Conservation (phyloP, 2,797 vertebrate genomes). For the Pterois miles region DNA sequence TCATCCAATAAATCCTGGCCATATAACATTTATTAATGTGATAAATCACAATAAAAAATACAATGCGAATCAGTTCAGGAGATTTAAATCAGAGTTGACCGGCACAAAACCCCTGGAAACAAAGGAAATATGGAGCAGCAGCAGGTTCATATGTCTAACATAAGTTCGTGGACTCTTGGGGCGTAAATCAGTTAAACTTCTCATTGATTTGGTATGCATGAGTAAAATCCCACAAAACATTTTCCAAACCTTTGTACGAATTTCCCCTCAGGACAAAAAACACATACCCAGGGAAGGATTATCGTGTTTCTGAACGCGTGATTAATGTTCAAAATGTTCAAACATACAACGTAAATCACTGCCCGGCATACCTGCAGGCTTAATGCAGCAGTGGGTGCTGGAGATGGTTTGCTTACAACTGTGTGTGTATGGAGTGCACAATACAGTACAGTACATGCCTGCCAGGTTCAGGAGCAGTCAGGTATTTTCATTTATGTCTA, state of each 20-base stretch:
- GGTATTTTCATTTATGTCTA: slow-evolving; percentile 35
- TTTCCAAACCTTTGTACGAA: slow-evolving; percentile 28
- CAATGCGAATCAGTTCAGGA: background rate
- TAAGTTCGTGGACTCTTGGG: slow-evolving; percentile 30
- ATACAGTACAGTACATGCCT: slow-evolving; percentile 2
- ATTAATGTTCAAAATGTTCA: slow-evolving; percentile 54
- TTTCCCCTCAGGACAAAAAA: slow-evolving; percentile 25
- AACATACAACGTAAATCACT: slow-evolving; percentile 39
- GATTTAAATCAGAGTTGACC: slow-evolving; percentile 40
- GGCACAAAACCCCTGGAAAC: slow-evolving; percentile 22
- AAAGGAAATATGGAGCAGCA: slow-evolving; percentile 33
- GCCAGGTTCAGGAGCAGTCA: slow-evolving; percentile 7
- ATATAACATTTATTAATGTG: background rate
- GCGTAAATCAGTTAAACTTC: slow-evolving; percentile 49
- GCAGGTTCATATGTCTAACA: slow-evolving; percentile 34
- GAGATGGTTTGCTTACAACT: slow-evolving; percentile 22
- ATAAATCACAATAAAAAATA: slow-evolving; percentile 2
- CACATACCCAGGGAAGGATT: slow-evolving; percentile 33
- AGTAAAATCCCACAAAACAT: slow-evolving; percentile 37
- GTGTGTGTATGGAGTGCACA: slow-evolving; percentile 1
- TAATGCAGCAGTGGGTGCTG: slow-evolving; percentile 10
- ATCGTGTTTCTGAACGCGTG: slow-evolving; percentile 55
- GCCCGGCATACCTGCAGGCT: slow-evolving; percentile 34
- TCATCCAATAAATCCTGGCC: background rate
- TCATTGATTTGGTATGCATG: slow-evolving; percentile 44